Evolutionary conservation across 2,797 vertebrate species (phyloP), one percentile per base, ranked within the genome.

Genomic region (Hoplostethus atlanticus): DNA sequence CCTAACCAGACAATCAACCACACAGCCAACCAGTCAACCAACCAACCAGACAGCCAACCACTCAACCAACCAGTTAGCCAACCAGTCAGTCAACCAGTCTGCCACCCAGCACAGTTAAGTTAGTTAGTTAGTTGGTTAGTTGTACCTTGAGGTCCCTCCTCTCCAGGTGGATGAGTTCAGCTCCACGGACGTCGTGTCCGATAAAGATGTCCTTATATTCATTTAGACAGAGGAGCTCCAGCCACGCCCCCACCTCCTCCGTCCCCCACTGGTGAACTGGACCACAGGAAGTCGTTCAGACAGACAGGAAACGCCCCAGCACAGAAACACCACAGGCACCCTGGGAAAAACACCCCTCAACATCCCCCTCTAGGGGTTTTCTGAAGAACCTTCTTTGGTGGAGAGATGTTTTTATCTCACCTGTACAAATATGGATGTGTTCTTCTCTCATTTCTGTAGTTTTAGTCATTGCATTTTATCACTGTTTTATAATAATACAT

Each of bases 121-220:
- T 21, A 10, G 42, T 44, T 9, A 44, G 42, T 52, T 2, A 56
- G 55, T 30, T 10, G 0, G 42, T 17, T 25, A 0, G 36, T 0
- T 0, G 68, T 96, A 99, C 98, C 97, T 99, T 99, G 86, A 99
- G 96, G 95, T 99, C 98, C 87, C 97, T 95, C 90, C 98, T 96
- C 94, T 99, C 98, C 91, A 99, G 96, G 82, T 97, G 96, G 85
- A 98, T 94, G 81, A 99, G 96, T 93, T 99, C 98, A 4, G 97
- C 95, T 72, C 98, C 98, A 51, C 96, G 96, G 92, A 99, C 94
- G 70, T 99, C 98, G 21, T 99, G 97, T 30, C 97, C 93, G n/a
- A 91, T 97, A 89, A 99, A 99, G 93, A 96, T 97, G 92, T 99
- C 98, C 88, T 97, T 97, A 91, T 99, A 99, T 92, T 99, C 98